Percentiles rank a stretch among this genome's conserved stretches.
Evolutionary conservation across 1,140 invertebrate species (phyloP).

Genomic region (Nephila pilipes): DNA sequence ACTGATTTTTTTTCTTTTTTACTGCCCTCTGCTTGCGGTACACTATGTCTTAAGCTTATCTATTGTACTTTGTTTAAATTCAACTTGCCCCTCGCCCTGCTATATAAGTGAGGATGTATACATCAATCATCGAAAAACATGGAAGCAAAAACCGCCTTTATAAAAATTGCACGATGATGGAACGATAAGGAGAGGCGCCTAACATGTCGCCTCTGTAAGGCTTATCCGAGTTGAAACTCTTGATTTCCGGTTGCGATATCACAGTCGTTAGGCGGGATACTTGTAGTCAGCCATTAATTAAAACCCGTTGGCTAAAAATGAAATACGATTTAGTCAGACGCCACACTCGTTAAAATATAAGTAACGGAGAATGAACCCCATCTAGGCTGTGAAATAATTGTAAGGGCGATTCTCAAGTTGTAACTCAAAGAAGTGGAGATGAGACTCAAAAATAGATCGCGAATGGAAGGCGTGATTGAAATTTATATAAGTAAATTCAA

Average conservation of each 20-base stretch:
- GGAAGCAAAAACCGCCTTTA: background rate
- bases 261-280: slow-evolving; percentile 21
- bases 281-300: slow-evolving; percentile 27
- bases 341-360: slow-evolving; percentile 15
- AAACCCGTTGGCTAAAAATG: slow-evolving; percentile 34
- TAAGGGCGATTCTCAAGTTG: slow-evolving; percentile 15
- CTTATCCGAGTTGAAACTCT: slow-evolving; percentile 26
- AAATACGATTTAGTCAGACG: slow-evolving; percentile 29
- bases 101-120: background rate
- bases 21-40: background rate
- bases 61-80: slow-evolving; percentile 20
- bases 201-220: background rate
- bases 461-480: background rate
- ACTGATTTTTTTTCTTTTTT: background rate
- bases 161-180: slow-evolving; percentile 12
- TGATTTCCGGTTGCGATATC: slow-evolving; percentile 21
- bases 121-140: slow-evolving; percentile 16
- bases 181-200: background rate
- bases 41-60: background rate
- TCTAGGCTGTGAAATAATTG: slow-evolving; percentile 19
- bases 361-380: background rate
- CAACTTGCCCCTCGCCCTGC: background rate
- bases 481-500: slow-evolving; percentile 40
- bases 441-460: slow-evolving; percentile 3
- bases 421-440: background rate